Evolutionary conservation across 2,888 invertebrate species (phyloP).

Genomic region (Bugula neritina): DNA sequence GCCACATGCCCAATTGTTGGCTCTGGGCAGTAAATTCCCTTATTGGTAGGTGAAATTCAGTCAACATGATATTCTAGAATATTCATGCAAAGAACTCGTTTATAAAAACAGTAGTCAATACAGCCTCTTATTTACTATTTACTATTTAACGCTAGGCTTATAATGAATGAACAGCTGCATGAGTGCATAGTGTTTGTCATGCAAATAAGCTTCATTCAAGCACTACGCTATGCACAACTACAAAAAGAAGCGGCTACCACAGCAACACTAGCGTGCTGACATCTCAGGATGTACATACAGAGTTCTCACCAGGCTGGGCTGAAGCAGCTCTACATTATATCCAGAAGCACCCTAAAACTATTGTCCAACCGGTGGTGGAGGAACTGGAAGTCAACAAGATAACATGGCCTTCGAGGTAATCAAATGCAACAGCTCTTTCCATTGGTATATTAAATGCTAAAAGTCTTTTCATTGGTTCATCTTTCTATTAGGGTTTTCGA

Average conservation of each 20-base stretch:
- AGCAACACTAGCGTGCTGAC: conserved; percentile 33
- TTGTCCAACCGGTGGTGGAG: conserved; percentile 92
- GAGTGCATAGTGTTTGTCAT: conserved; percentile 16
- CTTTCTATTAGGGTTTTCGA: too few relatives aligned
- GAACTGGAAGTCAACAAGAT: conserved; percentile 88
- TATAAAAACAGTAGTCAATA: too few relatives aligned
- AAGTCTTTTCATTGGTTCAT: too few relatives aligned
- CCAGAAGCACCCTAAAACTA: conserved; percentile 55
- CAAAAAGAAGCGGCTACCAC: conserved; percentile 34
- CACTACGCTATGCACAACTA: conserved; percentile 31
- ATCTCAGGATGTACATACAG: conserved; percentile 29
- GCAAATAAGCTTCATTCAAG: conserved; percentile 12
- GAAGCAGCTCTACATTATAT: conserved; percentile 78
- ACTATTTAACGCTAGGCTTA: too few relatives aligned
- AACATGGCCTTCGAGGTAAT: conserved; percentile 27
- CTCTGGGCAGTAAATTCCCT: too few relatives aligned
- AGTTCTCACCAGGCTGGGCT: conserved; percentile 74
- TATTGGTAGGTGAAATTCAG: too few relatives aligned
- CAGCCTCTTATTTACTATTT: too few relatives aligned
- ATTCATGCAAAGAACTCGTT: too few relatives aligned
- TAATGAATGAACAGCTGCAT: too few relatives aligned
- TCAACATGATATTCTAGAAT: too few relatives aligned
- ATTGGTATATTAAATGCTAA: too few relatives aligned
- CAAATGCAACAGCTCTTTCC: not conserved
- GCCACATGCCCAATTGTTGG: too few relatives aligned